phyloP scores from a whole-genome alignment of 2,888 invertebrate genomes.

The Uropetala carovei region DNA sequence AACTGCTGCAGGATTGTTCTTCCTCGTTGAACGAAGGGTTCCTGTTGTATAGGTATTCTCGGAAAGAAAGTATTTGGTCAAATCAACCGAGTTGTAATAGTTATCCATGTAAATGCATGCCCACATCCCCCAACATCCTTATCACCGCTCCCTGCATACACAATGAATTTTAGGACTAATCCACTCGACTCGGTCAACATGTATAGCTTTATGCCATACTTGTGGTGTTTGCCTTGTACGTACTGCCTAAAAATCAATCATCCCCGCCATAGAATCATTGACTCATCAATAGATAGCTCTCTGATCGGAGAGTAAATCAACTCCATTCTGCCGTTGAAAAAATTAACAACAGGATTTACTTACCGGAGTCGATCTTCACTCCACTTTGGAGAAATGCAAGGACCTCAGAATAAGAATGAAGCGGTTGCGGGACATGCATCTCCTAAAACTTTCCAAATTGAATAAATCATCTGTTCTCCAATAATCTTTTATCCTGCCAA shows the following conservation, averaged over 20 bases:
- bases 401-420: conserved; percentile 71
- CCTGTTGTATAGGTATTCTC: neutral
- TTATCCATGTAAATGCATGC: neutral
- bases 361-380: conserved; percentile 70
- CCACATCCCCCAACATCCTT: neutral
- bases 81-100: too few relatives aligned
- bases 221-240: conserved; percentile 70
- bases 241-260: conserved; percentile 70
- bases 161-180: too few relatives aligned
- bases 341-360: conserved; percentile 69
- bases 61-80: too few relatives aligned
- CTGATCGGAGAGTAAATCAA: conserved; percentile 69
- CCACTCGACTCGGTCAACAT: too few relatives aligned
- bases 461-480: too few relatives aligned
- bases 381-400: conserved; percentile 71
- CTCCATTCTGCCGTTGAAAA: conserved; percentile 70
- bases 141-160: neutral
- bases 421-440: conserved; percentile 66
- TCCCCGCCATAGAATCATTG: conserved; percentile 71
- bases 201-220: conserved; percentile 71
- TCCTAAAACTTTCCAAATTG: conserved; percentile 70
- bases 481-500: too few relatives aligned
- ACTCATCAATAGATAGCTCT: conserved; percentile 71
- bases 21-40: conserved; percentile 16
- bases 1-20: neutral